These are phyloP conservation scores for Diacarnus erythraeanus DNA, from an alignment of 37 sponge, comb jelly and placozoan species.

Conservation along the genomic window DNA sequence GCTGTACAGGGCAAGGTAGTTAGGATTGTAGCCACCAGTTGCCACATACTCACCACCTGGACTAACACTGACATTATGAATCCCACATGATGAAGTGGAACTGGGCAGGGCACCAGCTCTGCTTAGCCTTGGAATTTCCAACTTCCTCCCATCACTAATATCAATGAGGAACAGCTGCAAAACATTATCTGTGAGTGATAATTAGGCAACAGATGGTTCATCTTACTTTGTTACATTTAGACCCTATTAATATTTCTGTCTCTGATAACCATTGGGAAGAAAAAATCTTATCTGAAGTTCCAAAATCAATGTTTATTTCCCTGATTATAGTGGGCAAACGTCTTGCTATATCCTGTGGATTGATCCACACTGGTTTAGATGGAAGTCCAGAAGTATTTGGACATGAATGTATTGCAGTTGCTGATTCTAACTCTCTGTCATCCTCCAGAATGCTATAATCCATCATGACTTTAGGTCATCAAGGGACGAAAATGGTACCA, in stretches of 20 bases:
- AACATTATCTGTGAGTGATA: background rate
- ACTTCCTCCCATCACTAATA: conserved; percentile 1
- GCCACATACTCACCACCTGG: conserved; percentile 39
- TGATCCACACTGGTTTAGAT: background rate
- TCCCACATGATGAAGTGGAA: conserved; percentile 53
- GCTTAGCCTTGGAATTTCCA: conserved; percentile 36
- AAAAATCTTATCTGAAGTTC: conserved; percentile 78
- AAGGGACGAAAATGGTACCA: no score
- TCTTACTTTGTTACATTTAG: conserved; percentile 81
- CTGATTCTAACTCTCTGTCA: no score
- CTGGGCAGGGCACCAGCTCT: background rate
- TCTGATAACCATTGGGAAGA: conserved; percentile 82
- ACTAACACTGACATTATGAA: conserved; percentile 60
- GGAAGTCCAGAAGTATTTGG: background rate
- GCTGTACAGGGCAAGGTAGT: conserved; percentile 71
- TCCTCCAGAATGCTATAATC: no score
- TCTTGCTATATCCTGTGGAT: conserved; percentile 11
- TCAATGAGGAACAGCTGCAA: conserved; percentile 44
- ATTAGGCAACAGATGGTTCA: background rate
- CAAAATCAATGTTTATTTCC: conserved; percentile 51
- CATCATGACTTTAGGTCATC: no score
- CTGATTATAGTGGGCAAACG: conserved; percentile 46
- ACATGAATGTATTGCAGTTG: no score
- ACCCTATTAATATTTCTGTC: conserved; percentile 56
- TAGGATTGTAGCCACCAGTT: conserved; percentile 74